Conservation (phyloP, 2,888 invertebrate species). For the Nymphalis polychloros region DNA sequence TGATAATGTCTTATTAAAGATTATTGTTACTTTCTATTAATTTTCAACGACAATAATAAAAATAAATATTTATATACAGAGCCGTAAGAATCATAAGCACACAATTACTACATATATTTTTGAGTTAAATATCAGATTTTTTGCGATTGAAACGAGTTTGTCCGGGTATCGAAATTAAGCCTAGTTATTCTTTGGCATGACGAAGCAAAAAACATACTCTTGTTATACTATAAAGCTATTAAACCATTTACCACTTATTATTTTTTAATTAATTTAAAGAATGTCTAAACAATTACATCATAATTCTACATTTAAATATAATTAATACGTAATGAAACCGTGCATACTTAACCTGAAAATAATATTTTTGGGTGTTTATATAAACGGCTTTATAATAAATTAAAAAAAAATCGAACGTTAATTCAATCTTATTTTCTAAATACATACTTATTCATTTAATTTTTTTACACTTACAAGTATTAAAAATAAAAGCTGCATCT, state of each 20-base stretch:
- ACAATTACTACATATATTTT: too few species aligned
- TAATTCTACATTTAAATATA: conserved; percentile 1
- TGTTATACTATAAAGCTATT: conserved; percentile 12
- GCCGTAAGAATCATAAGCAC: too few species aligned
- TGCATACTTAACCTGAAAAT: conserved; percentile 4
- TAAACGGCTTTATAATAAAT: background rate
- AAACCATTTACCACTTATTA: conserved; percentile 13
- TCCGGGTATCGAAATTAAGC: conserved; percentile 27
- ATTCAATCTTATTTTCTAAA: conserved; percentile 49
- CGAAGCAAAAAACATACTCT: conserved; percentile 18
- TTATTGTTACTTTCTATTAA: too few species aligned
- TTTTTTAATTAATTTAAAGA: conserved; percentile 5
- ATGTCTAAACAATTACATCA: background rate
- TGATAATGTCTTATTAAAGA: too few species aligned
- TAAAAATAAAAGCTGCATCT: conserved; percentile 78
- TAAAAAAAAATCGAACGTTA: background rate
- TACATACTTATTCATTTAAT: conserved; percentile 57
- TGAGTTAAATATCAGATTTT: too few species aligned
- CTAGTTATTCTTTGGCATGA: conserved; percentile 35
- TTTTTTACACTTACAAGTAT: conserved; percentile 63
- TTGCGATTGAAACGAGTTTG: conserved; percentile 8
- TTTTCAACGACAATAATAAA: too few species aligned
- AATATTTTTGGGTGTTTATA: background rate
- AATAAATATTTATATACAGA: too few species aligned
- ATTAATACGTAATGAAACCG: background rate